A percentile compares a stretch with the other conserved stretches of the same genome.
These are phyloP conservation scores for Sternarchorhynchus goeldii DNA, from an alignment of 2,797 vertebrate genomes.

Conservation along the genomic window DNA sequence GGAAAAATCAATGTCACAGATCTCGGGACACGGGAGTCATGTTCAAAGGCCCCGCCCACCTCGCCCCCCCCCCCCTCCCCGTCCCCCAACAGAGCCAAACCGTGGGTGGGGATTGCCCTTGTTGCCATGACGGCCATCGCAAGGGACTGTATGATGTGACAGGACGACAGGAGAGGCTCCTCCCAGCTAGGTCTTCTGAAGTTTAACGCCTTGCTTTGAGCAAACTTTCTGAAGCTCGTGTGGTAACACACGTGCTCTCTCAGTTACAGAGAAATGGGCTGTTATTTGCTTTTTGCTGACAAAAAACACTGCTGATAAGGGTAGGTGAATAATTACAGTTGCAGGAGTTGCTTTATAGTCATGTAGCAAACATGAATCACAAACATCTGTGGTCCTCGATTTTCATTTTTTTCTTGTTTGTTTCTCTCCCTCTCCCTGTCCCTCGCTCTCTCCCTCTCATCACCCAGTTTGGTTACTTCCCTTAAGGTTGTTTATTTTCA, in stretches of 20 bases:
- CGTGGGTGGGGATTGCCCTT: constrained; percentile 41
- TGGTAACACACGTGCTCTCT: constrained; percentile 4
- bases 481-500: no score
- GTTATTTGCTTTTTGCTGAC: constrained; percentile 6
- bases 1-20: constrained; percentile 67
- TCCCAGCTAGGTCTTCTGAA: no score
- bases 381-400: background rate
- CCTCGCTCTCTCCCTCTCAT: background rate
- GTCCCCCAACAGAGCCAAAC: background rate
- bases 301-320: constrained; percentile 16
- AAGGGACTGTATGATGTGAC: constrained; percentile 42
- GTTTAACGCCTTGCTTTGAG: no score
- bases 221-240: no score
- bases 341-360: constrained; percentile 26
- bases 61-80: background rate
- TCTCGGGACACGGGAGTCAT: constrained; percentile 35
- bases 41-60: constrained; percentile 24
- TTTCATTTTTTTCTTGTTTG: constrained; percentile 2
- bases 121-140: constrained; percentile 39
- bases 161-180: background rate
- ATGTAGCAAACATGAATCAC: constrained; percentile 39
- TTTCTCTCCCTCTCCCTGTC: background rate
- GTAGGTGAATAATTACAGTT: constrained; percentile 40
- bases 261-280: constrained; percentile 5
- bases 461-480: background rate